phyloP scores from a whole-genome alignment of 1,140 invertebrate species.

The Lepidotrigona ventralis region DNA sequence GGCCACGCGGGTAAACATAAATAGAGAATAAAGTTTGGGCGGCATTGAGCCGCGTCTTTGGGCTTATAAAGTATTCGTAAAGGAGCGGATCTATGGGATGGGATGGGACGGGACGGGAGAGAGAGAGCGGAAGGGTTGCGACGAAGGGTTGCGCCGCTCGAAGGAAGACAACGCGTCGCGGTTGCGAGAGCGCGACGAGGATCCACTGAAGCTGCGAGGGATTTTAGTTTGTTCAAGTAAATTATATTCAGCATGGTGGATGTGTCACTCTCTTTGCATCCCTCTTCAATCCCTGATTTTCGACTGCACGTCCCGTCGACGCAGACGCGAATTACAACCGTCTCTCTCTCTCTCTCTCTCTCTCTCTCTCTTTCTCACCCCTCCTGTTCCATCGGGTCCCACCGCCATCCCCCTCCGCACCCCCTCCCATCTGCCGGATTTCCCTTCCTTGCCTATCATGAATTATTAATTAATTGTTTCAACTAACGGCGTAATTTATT shows the following conservation, averaged over 20 bases:
- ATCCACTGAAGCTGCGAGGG: conserved; percentile 60
- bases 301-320: conserved; percentile 26
- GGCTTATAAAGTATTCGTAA: conserved; percentile 78
- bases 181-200: conserved; percentile 51
- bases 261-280: conserved; percentile 60
- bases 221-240: conserved; percentile 80
- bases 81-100: conserved; percentile 51
- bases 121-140: conserved; percentile 51
- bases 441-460: conserved; percentile 77
- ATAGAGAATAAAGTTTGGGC: conserved; percentile 73
- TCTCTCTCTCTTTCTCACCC: conserved; percentile 28
- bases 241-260: conserved; percentile 78
- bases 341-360: conserved; percentile 31
- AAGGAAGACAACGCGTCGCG: conserved; percentile 65
- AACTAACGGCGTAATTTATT: conserved; percentile 79
- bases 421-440: conserved; percentile 69
- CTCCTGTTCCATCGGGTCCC: conserved; percentile 28
- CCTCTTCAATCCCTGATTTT: conserved; percentile 52
- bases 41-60: conserved; percentile 65
- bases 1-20: conserved; percentile 69
- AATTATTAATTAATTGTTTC: conserved; percentile 82
- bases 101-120: background rate
- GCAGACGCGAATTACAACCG: conserved; percentile 77
- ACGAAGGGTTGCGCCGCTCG: conserved; percentile 44
- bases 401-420: conserved; percentile 12